phyloP scores from a whole-genome alignment of 2,888 invertebrate species.

The Cyclophora punctaria region DNA sequence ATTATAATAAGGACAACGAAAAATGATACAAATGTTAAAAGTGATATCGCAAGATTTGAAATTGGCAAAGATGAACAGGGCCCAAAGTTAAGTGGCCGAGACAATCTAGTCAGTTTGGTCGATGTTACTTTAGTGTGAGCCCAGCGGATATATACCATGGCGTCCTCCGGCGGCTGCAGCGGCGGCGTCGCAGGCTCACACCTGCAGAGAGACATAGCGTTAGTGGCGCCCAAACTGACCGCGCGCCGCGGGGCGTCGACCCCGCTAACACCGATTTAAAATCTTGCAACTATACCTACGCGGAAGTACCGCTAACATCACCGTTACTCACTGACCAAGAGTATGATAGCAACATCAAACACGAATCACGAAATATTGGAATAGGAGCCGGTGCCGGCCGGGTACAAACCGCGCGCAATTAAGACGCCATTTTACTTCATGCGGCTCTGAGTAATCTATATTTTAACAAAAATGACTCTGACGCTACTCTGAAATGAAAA shows the following conservation, averaged over 20 bases:
- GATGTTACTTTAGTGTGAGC: constrained; percentile 74
- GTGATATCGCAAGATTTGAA: constrained; percentile 72
- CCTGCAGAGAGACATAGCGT: constrained; percentile 76
- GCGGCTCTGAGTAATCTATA: constrained; percentile 55
- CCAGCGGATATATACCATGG: constrained; percentile 72
- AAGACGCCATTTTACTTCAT: constrained; percentile 73
- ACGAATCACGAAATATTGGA: constrained; percentile 33
- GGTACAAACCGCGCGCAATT: constrained; percentile 63
- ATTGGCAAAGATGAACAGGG: constrained; percentile 69
- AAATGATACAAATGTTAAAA: constrained; percentile 45
- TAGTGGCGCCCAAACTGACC: constrained; percentile 71
- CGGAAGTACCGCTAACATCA: constrained; percentile 24
- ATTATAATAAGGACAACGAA: constrained; percentile 62
- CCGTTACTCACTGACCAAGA: constrained; percentile 34
- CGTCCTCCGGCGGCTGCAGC: constrained; percentile 67
- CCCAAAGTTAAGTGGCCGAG: constrained; percentile 75
- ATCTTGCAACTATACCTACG: constrained; percentile 58
- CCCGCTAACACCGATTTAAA: constrained; percentile 62
- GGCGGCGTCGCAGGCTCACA: constrained; percentile 74
- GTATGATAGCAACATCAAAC: constrained; percentile 27
- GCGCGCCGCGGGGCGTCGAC: constrained; percentile 35
- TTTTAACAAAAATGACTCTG: constrained; percentile 47
- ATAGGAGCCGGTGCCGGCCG: constrained; percentile 43
- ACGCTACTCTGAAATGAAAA: constrained; percentile 62
- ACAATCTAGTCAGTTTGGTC: constrained; percentile 71